Base-by-base conservation (phyloP, 1,140 invertebrate genomes). In the Hypothenemus hampei region DNA sequence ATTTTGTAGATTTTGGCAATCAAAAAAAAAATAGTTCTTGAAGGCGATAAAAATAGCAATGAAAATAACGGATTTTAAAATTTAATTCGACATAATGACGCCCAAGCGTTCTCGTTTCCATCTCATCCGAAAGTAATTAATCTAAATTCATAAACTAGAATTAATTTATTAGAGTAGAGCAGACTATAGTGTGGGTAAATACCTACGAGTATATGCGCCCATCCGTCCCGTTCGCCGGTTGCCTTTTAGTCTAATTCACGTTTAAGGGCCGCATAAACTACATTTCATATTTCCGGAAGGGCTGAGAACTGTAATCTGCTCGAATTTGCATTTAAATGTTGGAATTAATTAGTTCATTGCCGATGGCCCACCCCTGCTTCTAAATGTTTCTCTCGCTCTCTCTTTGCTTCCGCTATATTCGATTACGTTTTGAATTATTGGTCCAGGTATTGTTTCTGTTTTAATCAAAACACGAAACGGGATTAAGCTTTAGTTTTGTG, bases 201-300 rank as follows among this genome's bases (percentile, higher is more conserved):
- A 51, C 48, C 48, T 51, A 51, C 48, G 41, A 29, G 33, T 40
- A 50, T 15, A n/a, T n/a, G n/a, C n/a, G n/a, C n/a, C n/a, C n/a
- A n/a, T n/a, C n/a, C n/a, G n/a, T n/a, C n/a, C n/a, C n/a, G n/a
- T n/a, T 16, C 48, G 36, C 15, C 19, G 48, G 36, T 40, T 51
- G 48, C 48, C 48, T 51, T 51, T 51, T 51, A 51, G 48, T 40
- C 48, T 51, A 51, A 51, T 51, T 51, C 48, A 51, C 48, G 48
- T 51, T 51, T 41, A 51, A 41, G 48, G 37, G 48, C 36, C 36
- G 48, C 39, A 51, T 51, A 40, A 51, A 51, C 36, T 51, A 51
- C 48, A 51, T 40, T 51, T 51, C 48, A 51, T 41, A 51, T 51
- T 51, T 51, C 48, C 48, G 48, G 48, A 51, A 51, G 36, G 48